Percentiles rank a stretch among this genome's conserved stretches.
phyloP scores from a whole-genome alignment of 2,797 vertebrate genomes.

The Busarellus nigricollis region DNA sequence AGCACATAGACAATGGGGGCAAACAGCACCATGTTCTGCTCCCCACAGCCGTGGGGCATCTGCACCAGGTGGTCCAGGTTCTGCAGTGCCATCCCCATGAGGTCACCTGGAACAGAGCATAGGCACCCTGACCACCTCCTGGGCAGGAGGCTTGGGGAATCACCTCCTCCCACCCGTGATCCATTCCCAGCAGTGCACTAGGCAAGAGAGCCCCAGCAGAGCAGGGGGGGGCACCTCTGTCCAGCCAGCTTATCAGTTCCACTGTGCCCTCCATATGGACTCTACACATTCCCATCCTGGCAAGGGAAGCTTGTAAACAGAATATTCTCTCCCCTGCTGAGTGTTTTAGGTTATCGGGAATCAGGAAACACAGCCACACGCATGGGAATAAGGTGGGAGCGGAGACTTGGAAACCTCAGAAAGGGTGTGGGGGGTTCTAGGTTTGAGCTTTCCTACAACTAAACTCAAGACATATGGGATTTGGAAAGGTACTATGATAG shows the following conservation, averaged over 20 bases:
- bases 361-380: background rate
- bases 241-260: background rate
- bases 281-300: background rate
- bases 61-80: slow-evolving; percentile 42
- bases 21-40: slow-evolving; percentile 65
- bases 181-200: background rate
- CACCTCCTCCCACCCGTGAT: background rate
- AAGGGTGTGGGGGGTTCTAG: background rate
- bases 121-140: background rate
- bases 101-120: slow-evolving; percentile 5
- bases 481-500: background rate
- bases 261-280: background rate
- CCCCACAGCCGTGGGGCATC: slow-evolving; percentile 55
- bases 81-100: background rate
- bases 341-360: background rate
- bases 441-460: background rate
- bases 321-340: background rate
- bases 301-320: background rate
- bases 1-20: slow-evolving; percentile 15
- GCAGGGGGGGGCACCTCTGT: background rate
- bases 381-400: background rate
- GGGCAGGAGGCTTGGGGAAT: background rate
- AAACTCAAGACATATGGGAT: background rate
- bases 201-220: background rate
- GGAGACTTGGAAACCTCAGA: background rate